Base-by-base conservation (phyloP, 2,888 invertebrate species). In the Hyles lineata region DNA sequence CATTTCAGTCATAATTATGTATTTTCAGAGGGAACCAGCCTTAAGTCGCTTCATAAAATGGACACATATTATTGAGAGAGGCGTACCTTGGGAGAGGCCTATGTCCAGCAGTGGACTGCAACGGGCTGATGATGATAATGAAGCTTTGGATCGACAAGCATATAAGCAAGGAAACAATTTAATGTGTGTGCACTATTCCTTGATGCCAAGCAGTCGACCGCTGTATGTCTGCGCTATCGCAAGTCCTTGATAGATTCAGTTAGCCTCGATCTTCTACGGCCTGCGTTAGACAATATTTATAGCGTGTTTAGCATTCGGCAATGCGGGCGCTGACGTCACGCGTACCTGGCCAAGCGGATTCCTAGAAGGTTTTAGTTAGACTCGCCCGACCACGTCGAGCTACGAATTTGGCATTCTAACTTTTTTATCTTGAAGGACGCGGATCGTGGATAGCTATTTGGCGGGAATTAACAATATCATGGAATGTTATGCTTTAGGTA, bases 241-340 rank as follows among this genome's bases (percentile, higher is more conserved):
- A 67, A 67, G 43, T 67, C 67, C 67, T 67, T 23, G 50, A 67
- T 67, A 67, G 67, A n/a, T 67, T 67, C 67, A 50, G 55, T n/a
- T 67, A 67, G 50, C 67, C 67, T 67, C 63, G 43, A 43, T 67
- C 67, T 67, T 67, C 67, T 21, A 67, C 17, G 17, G 67, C 23
- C 67, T 67, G 23, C 23, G 67, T 50, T 63, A 50, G 67, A 50
- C 67, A 50, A 67, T 67, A 67, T 67, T 67, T 67, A 67, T 67
- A 43, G 43, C 43, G 67, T 43, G 67, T 67, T 72, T 72, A 72
- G 35, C 62, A 72, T 72, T 72, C 72, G 35, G 58, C 63, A 35
- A 58, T 55, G 72, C 63, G 63, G 63, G 50, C 63, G 58, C 21
- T 80, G 77, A 78, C 79, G 79, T 79, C 78, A 79, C 60, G n/a